Conservation (phyloP, 1,140 invertebrate species). For the Papilio machaon region DNA sequence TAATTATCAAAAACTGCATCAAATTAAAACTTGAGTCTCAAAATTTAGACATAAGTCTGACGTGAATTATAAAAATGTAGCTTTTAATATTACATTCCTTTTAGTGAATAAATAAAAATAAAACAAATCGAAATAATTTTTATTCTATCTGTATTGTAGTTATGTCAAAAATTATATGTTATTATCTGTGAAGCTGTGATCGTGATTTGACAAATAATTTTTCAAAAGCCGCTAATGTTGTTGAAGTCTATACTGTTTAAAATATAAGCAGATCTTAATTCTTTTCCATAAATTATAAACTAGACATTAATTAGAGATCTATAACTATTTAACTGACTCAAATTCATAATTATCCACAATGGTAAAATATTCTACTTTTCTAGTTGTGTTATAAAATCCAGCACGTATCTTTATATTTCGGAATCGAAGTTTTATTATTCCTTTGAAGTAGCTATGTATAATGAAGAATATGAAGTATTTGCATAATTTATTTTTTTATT, state of each 20-base stretch:
- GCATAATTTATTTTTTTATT: slow-evolving; percentile 46
- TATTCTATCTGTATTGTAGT: background rate
- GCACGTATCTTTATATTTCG: background rate
- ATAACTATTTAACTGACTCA: background rate
- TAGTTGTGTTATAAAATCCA: background rate
- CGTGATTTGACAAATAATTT: slow-evolving; percentile 49
- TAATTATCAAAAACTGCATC: slow-evolving; percentile 5
- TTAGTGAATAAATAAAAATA: background rate
- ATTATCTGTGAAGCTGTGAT: slow-evolving; percentile 42
- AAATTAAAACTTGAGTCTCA: background rate
- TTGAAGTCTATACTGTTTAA: background rate
- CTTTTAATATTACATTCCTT: background rate
- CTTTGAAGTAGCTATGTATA: background rate
- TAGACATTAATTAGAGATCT: background rate
- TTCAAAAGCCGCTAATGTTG: slow-evolving; percentile 17
- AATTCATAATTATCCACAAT: background rate
- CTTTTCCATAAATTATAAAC: background rate
- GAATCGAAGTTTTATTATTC: background rate
- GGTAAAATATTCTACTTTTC: background rate
- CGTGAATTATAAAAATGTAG: background rate
- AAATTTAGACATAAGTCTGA: background rate
- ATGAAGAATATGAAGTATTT: background rate
- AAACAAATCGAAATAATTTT: background rate
- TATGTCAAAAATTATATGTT: background rate
- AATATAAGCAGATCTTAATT: background rate